Conservation (phyloP, 2,113 vertebrate genomes). For the Colinus virginianus region DNA sequence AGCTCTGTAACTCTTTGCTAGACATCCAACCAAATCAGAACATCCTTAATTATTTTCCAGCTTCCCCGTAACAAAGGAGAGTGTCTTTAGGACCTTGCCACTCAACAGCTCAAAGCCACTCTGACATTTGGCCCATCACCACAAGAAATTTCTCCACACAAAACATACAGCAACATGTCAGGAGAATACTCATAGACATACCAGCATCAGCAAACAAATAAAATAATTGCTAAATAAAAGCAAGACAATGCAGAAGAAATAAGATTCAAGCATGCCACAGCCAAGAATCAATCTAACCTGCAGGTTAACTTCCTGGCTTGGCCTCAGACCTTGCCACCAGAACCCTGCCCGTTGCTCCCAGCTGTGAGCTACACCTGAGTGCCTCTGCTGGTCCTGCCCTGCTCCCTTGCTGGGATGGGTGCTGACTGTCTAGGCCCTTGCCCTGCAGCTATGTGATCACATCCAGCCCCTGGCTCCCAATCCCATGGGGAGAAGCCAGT, state of each 20-base stretch:
- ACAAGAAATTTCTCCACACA: background rate
- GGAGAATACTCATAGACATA: background rate
- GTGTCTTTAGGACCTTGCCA: conserved; percentile 4
- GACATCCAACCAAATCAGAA: conserved; percentile 4
- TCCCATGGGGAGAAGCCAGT: background rate
- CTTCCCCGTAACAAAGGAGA: conserved; percentile 29
- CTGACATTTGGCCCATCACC: background rate
- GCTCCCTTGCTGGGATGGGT: background rate
- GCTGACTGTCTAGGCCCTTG: background rate
- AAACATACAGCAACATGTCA: background rate
- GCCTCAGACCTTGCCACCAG: background rate
- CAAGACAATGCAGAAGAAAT: background rate
- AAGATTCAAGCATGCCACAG: background rate
- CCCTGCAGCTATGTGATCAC: rapidly evolving
- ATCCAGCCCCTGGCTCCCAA: background rate
- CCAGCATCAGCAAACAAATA: background rate
- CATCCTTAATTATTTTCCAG: conserved; percentile 49
- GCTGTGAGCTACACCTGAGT: background rate
- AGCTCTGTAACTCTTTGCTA: background rate
- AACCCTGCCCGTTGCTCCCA: background rate
- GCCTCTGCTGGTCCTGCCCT: rapidly evolving
- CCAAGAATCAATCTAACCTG: background rate
- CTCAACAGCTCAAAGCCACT: conserved; percentile 18
- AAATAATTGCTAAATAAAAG: background rate
- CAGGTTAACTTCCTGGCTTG: background rate